Evolutionary conservation across 2,113 vertebrate species (phyloP).

Genomic region (Notothenia coriiceps): DNA sequence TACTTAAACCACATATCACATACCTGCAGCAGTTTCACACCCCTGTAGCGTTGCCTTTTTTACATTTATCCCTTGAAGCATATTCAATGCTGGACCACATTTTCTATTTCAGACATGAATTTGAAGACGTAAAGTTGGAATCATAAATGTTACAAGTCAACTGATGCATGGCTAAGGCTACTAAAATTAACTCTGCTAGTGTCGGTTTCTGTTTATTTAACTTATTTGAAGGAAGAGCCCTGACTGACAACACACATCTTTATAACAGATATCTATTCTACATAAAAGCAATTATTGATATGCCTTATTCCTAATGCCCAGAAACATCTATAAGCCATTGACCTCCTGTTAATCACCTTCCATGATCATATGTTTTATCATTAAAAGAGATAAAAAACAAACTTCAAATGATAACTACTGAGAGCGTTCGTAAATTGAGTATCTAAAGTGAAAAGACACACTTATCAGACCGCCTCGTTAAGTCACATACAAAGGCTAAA

Average conservation of each 20-base stretch:
- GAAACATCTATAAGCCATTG: not conserved
- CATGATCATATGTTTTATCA: not conserved
- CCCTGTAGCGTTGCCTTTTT: not conserved
- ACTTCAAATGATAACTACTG: not conserved
- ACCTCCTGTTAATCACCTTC: not conserved
- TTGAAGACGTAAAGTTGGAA: not conserved
- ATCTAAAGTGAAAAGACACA: not conserved
- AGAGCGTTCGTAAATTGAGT: slow-evolving; percentile 5
- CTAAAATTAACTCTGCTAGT: not conserved
- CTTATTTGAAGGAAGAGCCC: no score
- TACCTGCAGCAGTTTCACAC: not conserved
- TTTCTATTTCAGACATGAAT: not conserved
- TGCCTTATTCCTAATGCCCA: not conserved
- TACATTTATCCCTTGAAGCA: not conserved
- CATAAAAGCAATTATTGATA: not conserved
- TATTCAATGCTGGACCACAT: not conserved
- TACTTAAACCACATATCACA: not conserved
- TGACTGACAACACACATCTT: no score
- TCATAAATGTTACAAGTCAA: not conserved
- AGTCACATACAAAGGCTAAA: not conserved
- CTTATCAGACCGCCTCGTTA: not conserved
- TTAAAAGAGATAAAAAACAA: not conserved
- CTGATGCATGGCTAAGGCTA: not conserved
- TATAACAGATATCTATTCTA: not conserved
- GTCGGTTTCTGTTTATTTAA: no score